phyloP scores from a whole-genome alignment of 2,113 vertebrate species.

The Pristiophorus japonicus region DNA sequence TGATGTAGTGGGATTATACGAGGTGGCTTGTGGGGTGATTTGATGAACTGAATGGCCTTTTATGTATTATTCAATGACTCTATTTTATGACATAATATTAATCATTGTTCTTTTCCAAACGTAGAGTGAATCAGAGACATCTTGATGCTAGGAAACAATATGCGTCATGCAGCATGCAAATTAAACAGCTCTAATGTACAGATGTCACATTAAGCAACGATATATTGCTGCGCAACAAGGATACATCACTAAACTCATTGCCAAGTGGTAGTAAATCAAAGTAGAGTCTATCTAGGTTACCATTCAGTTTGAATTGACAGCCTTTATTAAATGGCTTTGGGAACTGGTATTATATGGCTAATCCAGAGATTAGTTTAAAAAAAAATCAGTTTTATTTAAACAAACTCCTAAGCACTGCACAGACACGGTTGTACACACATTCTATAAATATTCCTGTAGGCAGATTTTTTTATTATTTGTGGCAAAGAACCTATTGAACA shows the following conservation, averaged over 20 bases:
- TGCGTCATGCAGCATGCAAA: neutral
- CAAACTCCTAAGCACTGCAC: neutral
- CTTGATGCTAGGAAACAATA: neutral
- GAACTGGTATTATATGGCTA: neutral
- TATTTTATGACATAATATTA: neutral
- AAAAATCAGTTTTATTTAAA: neutral
- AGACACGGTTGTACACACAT: neutral
- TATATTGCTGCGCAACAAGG: neutral
- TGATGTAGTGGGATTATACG: neutral
- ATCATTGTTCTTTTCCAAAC: neutral
- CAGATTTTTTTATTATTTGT: constrained; percentile 14
- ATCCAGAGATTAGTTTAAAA: neutral
- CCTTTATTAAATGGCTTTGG: neutral
- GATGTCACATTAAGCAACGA: neutral
- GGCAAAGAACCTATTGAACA: constrained; percentile 13
- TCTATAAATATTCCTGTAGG: neutral
- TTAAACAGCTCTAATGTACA: neutral
- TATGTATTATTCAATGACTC: neutral
- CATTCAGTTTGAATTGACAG: neutral
- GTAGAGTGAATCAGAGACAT: neutral
- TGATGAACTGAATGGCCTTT: neutral
- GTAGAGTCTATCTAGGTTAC: neutral
- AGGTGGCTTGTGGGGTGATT: neutral
- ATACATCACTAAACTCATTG: neutral
- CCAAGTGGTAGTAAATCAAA: neutral